A percentile compares a stretch with the other conserved stretches of the same genome.
Evolutionary conservation across 1,140 invertebrate species (phyloP).

Genomic region (Ostrea denselamellosa): DNA sequence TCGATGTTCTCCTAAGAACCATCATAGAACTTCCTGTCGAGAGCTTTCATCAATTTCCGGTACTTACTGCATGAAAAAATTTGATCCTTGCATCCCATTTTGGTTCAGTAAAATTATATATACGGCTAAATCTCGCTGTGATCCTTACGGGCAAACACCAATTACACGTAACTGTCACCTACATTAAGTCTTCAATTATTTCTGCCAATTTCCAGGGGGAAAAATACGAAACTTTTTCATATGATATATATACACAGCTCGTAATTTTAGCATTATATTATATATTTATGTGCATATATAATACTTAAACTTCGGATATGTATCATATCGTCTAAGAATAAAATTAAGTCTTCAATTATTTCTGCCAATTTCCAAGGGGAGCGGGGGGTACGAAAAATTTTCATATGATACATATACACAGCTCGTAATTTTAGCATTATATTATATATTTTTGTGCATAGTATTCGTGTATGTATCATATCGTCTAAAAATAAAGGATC

Average conservation of each 20-base stretch:
- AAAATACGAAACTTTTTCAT: too few species aligned
- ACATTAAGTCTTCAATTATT: not conserved
- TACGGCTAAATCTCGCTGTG: not conserved
- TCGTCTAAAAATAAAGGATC: too few species aligned
- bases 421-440: too few species aligned
- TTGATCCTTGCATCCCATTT: constrained; percentile 28
- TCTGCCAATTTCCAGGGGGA: not conserved
- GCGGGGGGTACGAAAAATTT: too few species aligned
- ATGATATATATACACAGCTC: too few species aligned
- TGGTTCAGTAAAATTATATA: constrained; percentile 22
- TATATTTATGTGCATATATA: too few species aligned
- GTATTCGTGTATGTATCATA: too few species aligned
- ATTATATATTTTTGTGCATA: too few species aligned
- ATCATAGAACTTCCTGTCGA: constrained; percentile 19
- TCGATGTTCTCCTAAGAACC: constrained; percentile 2
- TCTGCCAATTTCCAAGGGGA: not conserved
- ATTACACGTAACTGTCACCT: constrained; percentile 9
- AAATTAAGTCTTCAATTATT: not conserved
- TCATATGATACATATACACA: too few species aligned
- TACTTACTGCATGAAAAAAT: constrained; percentile 19
- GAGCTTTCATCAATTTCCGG: constrained; percentile 37
- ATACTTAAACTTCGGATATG: too few species aligned
- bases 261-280: too few species aligned
- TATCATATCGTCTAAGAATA: too few species aligned
- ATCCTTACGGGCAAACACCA: not conserved